phyloP scores from a whole-genome alignment of 2,113 vertebrate species.

The Gymnorhina tibicen region DNA sequence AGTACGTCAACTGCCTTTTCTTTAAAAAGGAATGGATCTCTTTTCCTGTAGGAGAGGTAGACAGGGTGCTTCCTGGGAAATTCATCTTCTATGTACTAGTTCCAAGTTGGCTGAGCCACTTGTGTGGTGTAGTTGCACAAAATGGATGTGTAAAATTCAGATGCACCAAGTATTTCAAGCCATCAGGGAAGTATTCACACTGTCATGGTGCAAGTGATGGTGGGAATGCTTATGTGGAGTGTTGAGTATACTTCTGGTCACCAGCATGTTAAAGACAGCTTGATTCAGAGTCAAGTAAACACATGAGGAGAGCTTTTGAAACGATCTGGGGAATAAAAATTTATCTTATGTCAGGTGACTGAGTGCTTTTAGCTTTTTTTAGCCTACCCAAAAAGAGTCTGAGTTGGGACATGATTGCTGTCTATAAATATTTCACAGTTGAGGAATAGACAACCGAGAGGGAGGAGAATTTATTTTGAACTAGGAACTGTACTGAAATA shows the following conservation, averaged over 20 bases:
- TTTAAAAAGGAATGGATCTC: background rate
- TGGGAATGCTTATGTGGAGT: background rate
- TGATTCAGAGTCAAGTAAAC: background rate
- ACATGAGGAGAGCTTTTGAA: background rate
- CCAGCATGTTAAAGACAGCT: background rate
- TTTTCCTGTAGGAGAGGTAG: background rate
- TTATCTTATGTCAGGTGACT: conserved; percentile 4
- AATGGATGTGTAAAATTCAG: background rate
- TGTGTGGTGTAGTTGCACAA: background rate
- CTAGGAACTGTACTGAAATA: background rate
- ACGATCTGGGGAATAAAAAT: background rate
- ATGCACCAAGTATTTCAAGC: background rate
- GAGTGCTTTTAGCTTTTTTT: conserved; percentile 29
- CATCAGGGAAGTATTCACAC: background rate
- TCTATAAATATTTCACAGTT: conserved; percentile 40
- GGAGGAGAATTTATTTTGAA: conserved; percentile 48
- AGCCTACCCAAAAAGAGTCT: conserved; percentile 19
- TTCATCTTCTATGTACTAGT: background rate
- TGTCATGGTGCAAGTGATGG: background rate
- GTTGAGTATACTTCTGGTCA: background rate
- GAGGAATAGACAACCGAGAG: conserved; percentile 26
- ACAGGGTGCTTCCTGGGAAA: background rate
- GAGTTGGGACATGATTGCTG: conserved; percentile 5
- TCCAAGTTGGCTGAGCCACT: background rate
- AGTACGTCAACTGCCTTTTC: background rate